Evolutionary conservation across 2,113 vertebrate genomes (phyloP).

Genomic region (Apteryx mantelli): DNA sequence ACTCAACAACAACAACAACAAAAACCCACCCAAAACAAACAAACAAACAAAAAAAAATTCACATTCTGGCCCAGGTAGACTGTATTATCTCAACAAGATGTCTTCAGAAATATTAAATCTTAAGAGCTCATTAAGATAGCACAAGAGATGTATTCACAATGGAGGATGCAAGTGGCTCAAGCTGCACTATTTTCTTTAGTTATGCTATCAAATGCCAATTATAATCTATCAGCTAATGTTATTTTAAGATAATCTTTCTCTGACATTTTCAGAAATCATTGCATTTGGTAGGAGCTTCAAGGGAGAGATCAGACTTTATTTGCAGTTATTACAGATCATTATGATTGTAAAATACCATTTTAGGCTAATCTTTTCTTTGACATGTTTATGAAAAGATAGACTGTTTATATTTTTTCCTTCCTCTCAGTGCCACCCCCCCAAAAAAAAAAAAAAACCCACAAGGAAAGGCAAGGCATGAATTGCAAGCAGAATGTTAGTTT

Average conservation of each 20-base stretch:
- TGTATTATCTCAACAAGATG: background rate
- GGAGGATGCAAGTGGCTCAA: background rate
- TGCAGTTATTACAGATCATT: background rate
- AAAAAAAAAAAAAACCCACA: background rate
- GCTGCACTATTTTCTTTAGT: background rate
- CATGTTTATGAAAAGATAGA: background rate
- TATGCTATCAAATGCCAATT: background rate
- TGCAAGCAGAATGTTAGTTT: background rate
- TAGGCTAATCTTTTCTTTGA: background rate
- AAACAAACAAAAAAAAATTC: background rate
- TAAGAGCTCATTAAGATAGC: background rate
- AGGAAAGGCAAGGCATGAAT: background rate
- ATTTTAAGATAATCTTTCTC: background rate
- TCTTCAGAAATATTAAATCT: background rate
- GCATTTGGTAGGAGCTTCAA: background rate
- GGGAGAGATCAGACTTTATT: background rate
- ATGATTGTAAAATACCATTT: background rate
- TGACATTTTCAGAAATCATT: conserved; percentile 12
- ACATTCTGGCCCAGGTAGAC: background rate
- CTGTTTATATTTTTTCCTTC: background rate
- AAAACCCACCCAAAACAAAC: too few relatives aligned
- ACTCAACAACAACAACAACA: background rate
- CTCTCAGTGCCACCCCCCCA: background rate
- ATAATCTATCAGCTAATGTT: background rate
- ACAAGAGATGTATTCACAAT: background rate